phyloP scores from a whole-genome alignment of 1,140 invertebrate genomes.

The Neotoxoptera formosana region DNA sequence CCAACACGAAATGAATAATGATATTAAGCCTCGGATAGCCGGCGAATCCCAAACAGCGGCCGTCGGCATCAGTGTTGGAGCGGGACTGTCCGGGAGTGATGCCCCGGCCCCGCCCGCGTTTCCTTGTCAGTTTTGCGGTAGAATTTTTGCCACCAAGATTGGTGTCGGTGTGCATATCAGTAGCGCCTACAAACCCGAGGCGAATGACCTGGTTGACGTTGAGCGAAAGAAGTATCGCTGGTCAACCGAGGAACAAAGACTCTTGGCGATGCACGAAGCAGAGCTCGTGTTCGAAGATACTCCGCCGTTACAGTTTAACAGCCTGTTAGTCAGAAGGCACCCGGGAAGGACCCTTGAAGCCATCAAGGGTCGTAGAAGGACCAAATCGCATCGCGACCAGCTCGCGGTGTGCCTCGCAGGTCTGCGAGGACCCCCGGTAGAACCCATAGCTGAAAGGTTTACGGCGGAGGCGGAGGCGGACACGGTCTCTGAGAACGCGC shows the following conservation, averaged over 20 bases:
- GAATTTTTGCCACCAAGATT: too few species aligned
- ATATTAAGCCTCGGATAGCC: background rate
- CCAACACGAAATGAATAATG: background rate
- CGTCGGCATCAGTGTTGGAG: too few species aligned
- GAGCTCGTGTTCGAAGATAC: rapidly evolving
- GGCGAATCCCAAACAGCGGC: background rate
- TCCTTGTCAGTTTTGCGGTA: too few species aligned
- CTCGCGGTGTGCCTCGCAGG: too few species aligned
- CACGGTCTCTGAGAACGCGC: rapidly evolving
- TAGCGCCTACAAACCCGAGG: rapidly evolving
- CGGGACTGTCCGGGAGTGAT: too few species aligned
- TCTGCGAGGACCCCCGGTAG: background rate
- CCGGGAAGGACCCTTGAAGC: background rate
- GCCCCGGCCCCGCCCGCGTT: too few species aligned
- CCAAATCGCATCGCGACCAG: too few species aligned
- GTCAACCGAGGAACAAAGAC: background rate
- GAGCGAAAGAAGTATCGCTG: background rate
- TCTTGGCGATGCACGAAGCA: background rate
- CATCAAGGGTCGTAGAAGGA: too few species aligned
- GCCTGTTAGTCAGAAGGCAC: background rate
- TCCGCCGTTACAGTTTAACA: too few species aligned
- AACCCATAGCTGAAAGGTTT: too few species aligned
- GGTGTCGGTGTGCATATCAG: background rate
- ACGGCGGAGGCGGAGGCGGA: too few species aligned
- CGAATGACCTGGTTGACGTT: background rate